Percentiles rank a stretch among this genome's conserved stretches.
phyloP scores from a whole-genome alignment of 2,113 vertebrate genomes.

The Alligator mississippiensis region DNA sequence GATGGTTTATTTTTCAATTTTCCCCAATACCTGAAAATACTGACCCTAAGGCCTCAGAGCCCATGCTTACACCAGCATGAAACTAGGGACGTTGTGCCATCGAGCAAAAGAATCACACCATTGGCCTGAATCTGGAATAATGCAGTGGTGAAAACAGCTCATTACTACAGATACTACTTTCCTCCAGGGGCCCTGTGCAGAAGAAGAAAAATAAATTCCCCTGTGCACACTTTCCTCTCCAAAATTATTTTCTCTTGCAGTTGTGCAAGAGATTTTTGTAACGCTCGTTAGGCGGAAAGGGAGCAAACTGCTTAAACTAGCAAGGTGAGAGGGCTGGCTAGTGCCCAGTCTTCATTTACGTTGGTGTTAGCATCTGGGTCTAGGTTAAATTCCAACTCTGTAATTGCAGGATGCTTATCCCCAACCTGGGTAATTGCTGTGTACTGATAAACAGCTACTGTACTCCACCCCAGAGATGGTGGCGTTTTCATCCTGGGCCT shows the following conservation, averaged over 20 bases:
- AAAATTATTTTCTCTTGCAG: neutral
- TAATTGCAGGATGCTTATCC: conserved; percentile 70
- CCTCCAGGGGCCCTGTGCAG: neutral
- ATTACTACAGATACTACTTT: neutral
- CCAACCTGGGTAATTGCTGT: conserved; percentile 29
- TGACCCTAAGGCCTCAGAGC: accelerated
- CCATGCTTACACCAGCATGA: conserved; percentile 34
- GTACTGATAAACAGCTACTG: neutral
- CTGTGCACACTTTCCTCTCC: neutral
- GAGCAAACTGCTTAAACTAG: neutral
- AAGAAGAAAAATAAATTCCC: neutral
- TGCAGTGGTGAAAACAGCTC: conserved; percentile 1
- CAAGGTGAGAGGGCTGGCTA: neutral
- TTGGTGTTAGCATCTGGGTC: conserved; percentile 19
- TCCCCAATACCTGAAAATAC: conserved; percentile 10
- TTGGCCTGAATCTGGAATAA: neutral
- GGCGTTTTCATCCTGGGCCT: conserved; percentile 2
- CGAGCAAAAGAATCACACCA: conserved; percentile 18
- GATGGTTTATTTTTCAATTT: neutral
- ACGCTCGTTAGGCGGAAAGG: neutral
- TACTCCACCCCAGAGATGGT: conserved; percentile 17
- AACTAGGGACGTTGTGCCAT: neutral
- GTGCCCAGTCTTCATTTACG: neutral
- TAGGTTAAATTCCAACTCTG: conserved; percentile 1
- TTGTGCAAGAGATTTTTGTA: neutral